Evolutionary conservation across 1,140 invertebrate genomes (phyloP).

Genomic region (Drosophila pallidifrons): DNA sequence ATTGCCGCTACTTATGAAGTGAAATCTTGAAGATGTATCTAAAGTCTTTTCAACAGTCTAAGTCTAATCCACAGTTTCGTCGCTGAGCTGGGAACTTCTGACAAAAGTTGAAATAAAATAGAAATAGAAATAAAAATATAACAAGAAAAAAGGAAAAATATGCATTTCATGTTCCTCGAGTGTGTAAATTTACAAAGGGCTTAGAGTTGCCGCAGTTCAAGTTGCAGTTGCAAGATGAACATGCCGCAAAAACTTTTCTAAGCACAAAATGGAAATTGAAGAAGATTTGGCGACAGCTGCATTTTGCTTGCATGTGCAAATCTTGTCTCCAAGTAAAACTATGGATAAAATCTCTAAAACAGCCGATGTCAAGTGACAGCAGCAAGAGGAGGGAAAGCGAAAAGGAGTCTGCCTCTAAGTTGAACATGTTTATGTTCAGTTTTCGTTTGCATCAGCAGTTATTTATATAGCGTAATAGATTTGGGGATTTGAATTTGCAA

Average conservation of each 20-base stretch:
- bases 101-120: conserved; percentile 12
- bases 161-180: background rate
- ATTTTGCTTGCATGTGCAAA: conserved; percentile 13
- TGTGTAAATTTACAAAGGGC: conserved; percentile 10
- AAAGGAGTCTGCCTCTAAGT: background rate
- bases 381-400: too few species aligned
- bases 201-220: conserved; percentile 3
- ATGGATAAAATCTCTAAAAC: conserved; percentile 20
- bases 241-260: conserved; percentile 18
- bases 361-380: conserved; percentile 4
- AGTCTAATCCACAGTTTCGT: background rate
- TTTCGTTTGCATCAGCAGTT: conserved; percentile 29
- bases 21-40: conserved; percentile 2
- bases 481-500: conserved; percentile 1
- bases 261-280: conserved; percentile 17
- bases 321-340: conserved; percentile 14
- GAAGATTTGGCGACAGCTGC: conserved; percentile 25
- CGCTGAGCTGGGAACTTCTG: background rate
- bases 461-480: conserved; percentile 27
- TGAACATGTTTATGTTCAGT: conserved; percentile 11
- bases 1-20: conserved; percentile 1
- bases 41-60: background rate
- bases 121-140: conserved; percentile 12
- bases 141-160: background rate
- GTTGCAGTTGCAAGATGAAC: background rate